These are phyloP conservation scores for Leucozona laternaria DNA, from an alignment of 2,888 invertebrate genomes.

Conservation along the genomic window DNA sequence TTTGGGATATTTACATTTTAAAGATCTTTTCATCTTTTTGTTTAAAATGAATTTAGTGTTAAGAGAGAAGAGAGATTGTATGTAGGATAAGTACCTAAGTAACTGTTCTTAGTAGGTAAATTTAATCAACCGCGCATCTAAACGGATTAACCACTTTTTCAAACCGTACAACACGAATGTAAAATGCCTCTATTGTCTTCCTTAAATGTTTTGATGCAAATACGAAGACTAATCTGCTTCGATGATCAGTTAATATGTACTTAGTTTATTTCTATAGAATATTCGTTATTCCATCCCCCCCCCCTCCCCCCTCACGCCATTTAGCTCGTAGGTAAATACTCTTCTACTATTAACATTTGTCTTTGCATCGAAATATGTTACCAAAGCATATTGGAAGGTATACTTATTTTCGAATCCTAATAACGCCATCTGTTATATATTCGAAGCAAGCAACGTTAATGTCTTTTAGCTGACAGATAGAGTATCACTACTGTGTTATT, in stretches of 20 bases:
- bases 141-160: too few species aligned
- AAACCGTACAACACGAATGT: not conserved
- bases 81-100: too few species aligned
- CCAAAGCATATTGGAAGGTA: not conserved
- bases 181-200: not conserved
- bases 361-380: not conserved
- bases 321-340: not conserved
- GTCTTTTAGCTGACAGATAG: not conserved
- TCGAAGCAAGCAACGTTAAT: not conserved
- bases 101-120: too few species aligned
- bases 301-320: too few species aligned
- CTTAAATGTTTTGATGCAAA: not conserved
- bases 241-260: not conserved
- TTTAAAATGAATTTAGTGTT: too few species aligned
- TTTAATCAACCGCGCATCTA: too few species aligned
- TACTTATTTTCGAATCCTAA: not conserved
- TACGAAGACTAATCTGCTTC: not conserved
- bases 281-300: not conserved
- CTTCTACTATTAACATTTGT: not conserved
- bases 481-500: not conserved
- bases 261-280: not conserved
- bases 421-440: not conserved
- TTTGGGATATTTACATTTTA: too few species aligned
- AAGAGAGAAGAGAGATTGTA: too few species aligned
- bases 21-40: too few species aligned